Conservation (phyloP, 2,888 invertebrate species). For the Habrosyne pyritoides region DNA sequence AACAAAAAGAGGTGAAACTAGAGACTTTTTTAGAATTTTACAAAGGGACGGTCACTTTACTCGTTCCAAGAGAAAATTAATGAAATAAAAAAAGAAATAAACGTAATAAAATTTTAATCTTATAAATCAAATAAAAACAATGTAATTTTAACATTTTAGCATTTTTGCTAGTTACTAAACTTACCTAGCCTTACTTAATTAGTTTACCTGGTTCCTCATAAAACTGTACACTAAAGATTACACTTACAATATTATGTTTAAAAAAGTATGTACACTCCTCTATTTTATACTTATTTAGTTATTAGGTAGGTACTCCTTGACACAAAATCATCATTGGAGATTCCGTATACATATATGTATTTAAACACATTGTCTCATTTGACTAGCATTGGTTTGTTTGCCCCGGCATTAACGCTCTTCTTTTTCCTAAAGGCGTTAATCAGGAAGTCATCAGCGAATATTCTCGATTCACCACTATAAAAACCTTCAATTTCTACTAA, state of each 20-base stretch:
- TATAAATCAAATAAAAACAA: neutral
- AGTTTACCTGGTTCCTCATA: neutral
- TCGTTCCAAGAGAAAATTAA: neutral
- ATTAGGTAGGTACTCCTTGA: neutral
- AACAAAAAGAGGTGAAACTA: constrained; percentile 50
- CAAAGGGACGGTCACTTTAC: neutral
- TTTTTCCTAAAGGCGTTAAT: constrained; percentile 70
- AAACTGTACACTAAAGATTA: too few relatives aligned
- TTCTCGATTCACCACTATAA: constrained; percentile 66
- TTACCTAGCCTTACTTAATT: neutral
- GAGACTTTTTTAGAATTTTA: constrained; percentile 51
- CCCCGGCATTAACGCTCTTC: constrained; percentile 41
- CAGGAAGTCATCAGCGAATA: constrained; percentile 73
- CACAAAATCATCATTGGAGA: neutral
- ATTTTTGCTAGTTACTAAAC: neutral
- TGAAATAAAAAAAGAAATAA: neutral
- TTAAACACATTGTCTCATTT: constrained; percentile 29
- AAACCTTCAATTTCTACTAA: constrained; percentile 79
- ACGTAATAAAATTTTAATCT: neutral
- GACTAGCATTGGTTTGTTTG: constrained; percentile 67
- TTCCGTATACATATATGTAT: constrained; percentile 10
- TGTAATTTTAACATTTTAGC: neutral
- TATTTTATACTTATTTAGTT: neutral
- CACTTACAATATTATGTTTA: neutral
- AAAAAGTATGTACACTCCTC: neutral